Evolutionary conservation across 2,888 invertebrate species (phyloP).

Genomic region (Ormyrus rosae): DNA sequence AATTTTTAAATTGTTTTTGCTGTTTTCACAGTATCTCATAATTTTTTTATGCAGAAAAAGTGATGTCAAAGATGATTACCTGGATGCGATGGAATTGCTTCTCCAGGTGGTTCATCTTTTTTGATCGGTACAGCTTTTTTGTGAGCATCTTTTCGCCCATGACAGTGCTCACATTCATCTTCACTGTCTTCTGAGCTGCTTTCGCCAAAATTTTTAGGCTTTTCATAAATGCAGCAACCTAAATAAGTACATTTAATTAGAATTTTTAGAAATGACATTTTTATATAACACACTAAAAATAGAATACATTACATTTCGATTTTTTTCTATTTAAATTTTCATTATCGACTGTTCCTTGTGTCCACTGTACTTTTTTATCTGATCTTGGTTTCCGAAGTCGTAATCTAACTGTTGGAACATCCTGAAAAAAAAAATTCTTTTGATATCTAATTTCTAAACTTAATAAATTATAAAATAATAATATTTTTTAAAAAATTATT

Average conservation of each 20-base stretch:
- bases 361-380: conserved; percentile 92
- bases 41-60: no score
- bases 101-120: conserved; percentile 64
- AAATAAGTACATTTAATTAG: conserved; percentile 53
- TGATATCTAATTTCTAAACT: conserved; percentile 5
- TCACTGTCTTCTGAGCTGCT: conserved; percentile 90
- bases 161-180: conserved; percentile 92
- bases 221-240: conserved; percentile 97
- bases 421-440: conserved; percentile 68
- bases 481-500: not conserved
- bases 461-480: conserved; percentile 42
- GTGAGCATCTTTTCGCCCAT: conserved; percentile 80
- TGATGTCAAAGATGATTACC: conserved; percentile 59
- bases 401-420: conserved; percentile 80
- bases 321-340: conserved; percentile 96
- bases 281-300: conserved; percentile 23
- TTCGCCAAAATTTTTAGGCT: conserved; percentile 92
- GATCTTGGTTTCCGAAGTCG: conserved; percentile 83
- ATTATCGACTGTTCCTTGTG: conserved; percentile 94
- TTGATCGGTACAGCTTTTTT: conserved; percentile 66
- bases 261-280: not conserved
- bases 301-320: conserved; percentile 88
- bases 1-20: no score
- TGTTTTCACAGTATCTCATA: no score
- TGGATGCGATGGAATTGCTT: conserved; percentile 62